Percentiles rank a stretch among this genome's conserved stretches.
Evolutionary conservation across 2,888 invertebrate genomes (phyloP).

Genomic region (Calameuta pallipes): DNA sequence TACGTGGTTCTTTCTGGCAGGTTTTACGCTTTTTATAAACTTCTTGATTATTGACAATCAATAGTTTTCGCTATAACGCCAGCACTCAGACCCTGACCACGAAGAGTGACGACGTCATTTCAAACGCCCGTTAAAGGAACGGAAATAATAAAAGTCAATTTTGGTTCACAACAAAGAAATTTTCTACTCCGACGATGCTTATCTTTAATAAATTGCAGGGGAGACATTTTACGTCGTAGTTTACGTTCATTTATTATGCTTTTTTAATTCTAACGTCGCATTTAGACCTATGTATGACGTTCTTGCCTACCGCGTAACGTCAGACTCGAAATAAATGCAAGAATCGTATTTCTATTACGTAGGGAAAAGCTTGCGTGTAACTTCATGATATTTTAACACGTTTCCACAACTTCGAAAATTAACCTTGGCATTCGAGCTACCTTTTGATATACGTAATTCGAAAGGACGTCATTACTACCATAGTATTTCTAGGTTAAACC

Average conservation of each 20-base stretch:
- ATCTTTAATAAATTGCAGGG: neutral
- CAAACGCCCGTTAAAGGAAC: neutral
- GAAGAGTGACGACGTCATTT: neutral
- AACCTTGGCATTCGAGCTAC: neutral
- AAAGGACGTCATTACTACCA: neutral
- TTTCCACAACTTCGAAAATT: neutral
- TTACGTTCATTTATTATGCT: neutral
- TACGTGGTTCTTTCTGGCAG: slow-evolving; percentile 18
- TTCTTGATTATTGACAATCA: slow-evolving; percentile 56
- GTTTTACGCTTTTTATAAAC: slow-evolving; percentile 32
- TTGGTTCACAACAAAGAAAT: neutral
- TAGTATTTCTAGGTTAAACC: neutral
- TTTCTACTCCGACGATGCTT: neutral
- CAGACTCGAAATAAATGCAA: neutral
- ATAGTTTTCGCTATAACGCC: slow-evolving; percentile 32
- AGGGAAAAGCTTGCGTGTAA: neutral
- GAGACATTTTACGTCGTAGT: neutral
- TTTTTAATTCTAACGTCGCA: neutral
- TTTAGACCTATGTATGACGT: neutral
- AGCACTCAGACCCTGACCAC: neutral
- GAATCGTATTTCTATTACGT: neutral
- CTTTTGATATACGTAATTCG: neutral
- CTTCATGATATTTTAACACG: neutral
- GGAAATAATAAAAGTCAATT: too few relatives aligned
- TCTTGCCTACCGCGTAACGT: too few relatives aligned